Conservation (phyloP, 2,113 vertebrate genomes). For the Mesoclemmys tuberculata region DNA sequence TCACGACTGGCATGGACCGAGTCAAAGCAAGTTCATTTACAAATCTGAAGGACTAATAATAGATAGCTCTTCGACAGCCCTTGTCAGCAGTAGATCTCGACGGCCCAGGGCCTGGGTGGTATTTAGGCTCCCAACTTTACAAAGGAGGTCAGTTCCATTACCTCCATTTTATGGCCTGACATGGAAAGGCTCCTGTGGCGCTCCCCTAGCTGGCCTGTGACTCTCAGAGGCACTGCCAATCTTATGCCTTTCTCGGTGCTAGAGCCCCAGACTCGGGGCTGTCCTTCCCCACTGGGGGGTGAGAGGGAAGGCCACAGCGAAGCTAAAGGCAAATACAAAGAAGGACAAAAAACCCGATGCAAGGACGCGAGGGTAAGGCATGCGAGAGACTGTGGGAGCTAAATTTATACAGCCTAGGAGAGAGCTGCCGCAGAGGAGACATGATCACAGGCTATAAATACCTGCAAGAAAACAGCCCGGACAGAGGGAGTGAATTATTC, state of each 20-base stretch:
- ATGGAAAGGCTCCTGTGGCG: too few relatives aligned
- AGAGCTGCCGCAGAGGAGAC: conserved; percentile 65
- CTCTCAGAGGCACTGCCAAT: neutral
- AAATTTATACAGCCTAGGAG: conserved; percentile 44
- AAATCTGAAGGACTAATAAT: too few relatives aligned
- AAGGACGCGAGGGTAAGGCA: neutral
- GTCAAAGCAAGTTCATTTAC: neutral
- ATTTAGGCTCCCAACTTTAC: too few relatives aligned
- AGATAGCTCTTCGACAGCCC: too few relatives aligned
- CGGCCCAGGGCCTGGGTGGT: too few relatives aligned
- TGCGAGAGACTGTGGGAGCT: conserved; percentile 55
- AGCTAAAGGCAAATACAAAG: neutral
- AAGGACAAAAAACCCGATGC: neutral
- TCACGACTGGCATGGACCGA: neutral
- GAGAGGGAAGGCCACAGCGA: neutral
- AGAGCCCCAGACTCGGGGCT: neutral
- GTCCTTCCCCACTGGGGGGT: neutral
- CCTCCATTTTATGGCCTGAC: too few relatives aligned
- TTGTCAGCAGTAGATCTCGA: too few relatives aligned
- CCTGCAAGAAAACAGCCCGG: conserved; percentile 66
- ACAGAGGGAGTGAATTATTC: conserved; percentile 65
- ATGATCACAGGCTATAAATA: conserved; percentile 66
- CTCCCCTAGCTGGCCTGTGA: neutral
- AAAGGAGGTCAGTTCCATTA: too few relatives aligned
- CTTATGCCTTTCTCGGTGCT: accelerated